phyloP scores from a whole-genome alignment of 2,797 vertebrate genomes.

The Chlorospingus flavigularis region DNA sequence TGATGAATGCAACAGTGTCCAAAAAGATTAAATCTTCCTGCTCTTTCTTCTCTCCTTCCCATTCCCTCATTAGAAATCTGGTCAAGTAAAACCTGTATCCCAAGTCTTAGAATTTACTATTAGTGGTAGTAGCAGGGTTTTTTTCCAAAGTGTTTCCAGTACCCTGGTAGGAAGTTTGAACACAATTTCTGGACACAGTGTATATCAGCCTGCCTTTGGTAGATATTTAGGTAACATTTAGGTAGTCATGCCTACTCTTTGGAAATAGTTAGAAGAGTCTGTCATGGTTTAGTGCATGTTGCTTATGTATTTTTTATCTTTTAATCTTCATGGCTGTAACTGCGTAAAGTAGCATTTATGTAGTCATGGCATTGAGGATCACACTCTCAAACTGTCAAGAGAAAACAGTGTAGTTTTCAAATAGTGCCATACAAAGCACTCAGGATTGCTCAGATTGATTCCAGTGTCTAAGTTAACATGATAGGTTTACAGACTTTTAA shows the following conservation, averaged over 20 bases:
- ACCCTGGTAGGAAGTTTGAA: background rate
- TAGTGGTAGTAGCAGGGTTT: background rate
- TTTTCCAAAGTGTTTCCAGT: background rate
- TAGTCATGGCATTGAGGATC: background rate
- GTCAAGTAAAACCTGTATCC: background rate
- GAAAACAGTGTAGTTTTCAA: background rate
- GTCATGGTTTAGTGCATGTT: background rate
- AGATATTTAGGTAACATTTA: background rate
- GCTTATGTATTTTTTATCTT: background rate
- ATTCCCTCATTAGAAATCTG: background rate
- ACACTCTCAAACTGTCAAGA: background rate
- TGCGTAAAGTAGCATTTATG: background rate
- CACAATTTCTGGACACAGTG: background rate
- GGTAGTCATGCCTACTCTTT: background rate
- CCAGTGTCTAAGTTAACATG: background rate
- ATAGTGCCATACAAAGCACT: background rate
- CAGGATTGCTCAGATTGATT: background rate
- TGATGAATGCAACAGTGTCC: background rate
- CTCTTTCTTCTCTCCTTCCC: background rate
- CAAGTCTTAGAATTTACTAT: background rate
- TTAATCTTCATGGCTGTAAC: background rate
- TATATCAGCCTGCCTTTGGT: background rate
- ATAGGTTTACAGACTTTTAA: background rate
- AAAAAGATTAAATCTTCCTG: background rate
- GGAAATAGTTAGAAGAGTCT: background rate